Base-by-base conservation (phyloP, 2,797 vertebrate species). In the Phataginus tetradactyla region DNA sequence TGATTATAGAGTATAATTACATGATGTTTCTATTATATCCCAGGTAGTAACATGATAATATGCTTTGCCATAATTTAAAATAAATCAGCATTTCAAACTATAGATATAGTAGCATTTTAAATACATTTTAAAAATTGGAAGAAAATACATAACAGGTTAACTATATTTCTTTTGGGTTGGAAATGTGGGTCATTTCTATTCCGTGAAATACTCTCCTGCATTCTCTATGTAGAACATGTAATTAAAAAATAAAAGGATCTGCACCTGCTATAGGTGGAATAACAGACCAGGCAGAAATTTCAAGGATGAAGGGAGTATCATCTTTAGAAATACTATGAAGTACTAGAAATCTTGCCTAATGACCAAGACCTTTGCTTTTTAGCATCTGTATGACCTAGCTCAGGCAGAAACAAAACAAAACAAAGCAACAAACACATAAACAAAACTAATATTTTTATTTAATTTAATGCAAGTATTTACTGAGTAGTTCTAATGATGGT, bases 391-490 rank as follows among this genome's bases (percentile, higher is more conserved):
- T 66, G 49, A 23, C 3, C 10, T 59, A 77, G 17, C 18, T 21
- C 32, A 72, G 53, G 49, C 68, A 89, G 89, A 90, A 93, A 32
- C 27, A 34, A 66, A 75, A 27, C 57, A 72, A 87, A 75, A 27
- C 57, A 72, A 87, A 80, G 18, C 14, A 74, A 69, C 18, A 90
- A 69, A 64, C 37, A 64, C 18, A 57, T 1, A 51, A 68, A 75
- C 57, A 78, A 77, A 83, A 88, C 8, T 21, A 94, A 39, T 66
- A 78, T 72, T 86, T 95, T 51, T 21, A 80, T 90, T 90, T 90
- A 5, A 69, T 53, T 81, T 69, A 75, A 77, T 86, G 18, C 9
- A 75, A 37, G 7, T 66, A 49, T 88, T 87, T 86, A 63, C 61
- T 66, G 49, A 91, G 29, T 61, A 79, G 18, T 79, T 29, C 53